phyloP scores from a whole-genome alignment of 2,888 invertebrate genomes.

The Ephialtes manifestator region DNA sequence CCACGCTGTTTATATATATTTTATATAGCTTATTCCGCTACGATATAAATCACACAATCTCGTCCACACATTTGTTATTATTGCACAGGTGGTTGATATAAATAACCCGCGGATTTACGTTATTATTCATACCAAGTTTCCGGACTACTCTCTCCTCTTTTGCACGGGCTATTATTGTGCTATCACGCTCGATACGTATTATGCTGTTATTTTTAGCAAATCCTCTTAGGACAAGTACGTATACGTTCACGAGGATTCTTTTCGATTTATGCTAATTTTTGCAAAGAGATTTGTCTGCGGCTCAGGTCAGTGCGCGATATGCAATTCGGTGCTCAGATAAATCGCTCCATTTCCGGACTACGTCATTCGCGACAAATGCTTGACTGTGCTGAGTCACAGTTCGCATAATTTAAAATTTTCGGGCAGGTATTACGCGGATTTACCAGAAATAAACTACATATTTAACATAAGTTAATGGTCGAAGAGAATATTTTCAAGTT shows the following conservation, averaged over 20 bases:
- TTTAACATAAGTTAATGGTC: too few species aligned
- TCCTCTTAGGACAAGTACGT: neutral
- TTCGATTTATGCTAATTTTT: neutral
- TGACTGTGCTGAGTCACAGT: neutral
- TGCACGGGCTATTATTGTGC: neutral
- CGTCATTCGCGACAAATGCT: neutral
- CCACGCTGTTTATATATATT: neutral
- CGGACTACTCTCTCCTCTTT: neutral
- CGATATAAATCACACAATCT: slow-evolving; percentile 7
- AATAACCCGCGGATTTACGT: slow-evolving; percentile 17
- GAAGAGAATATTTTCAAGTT: too few species aligned
- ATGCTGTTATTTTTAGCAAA: slow-evolving; percentile 1
- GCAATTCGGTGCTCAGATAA: neutral
- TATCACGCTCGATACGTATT: neutral
- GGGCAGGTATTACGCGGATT: neutral
- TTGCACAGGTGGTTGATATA: neutral
- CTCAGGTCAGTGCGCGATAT: slow-evolving; percentile 26
- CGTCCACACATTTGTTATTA: slow-evolving; percentile 19
- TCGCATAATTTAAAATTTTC: neutral
- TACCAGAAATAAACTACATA: too few species aligned
- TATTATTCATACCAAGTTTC: slow-evolving; percentile 12
- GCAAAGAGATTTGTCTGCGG: neutral
- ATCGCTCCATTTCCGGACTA: neutral
- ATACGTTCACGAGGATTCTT: neutral
- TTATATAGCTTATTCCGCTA: neutral